These are phyloP conservation scores for Micromussa lordhowensis DNA, from an alignment of 92 coral and sea anemone genomes.

Conservation along the genomic window DNA sequence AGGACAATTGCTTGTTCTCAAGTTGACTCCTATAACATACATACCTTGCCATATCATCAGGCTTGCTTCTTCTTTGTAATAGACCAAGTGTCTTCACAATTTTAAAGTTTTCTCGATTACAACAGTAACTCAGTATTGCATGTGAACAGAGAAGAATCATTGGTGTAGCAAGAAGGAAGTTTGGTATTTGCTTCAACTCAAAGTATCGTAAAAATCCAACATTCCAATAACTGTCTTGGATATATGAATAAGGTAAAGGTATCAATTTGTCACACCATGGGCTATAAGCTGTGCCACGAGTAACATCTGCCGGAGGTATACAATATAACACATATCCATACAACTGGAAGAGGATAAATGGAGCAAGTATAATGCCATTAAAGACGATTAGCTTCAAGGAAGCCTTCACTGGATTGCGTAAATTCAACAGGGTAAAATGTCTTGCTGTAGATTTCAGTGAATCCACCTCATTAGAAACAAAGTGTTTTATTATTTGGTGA, in stretches of 20 bases:
- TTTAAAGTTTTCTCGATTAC: too few species aligned
- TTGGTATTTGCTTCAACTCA: too few species aligned
- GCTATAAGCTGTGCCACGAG: conserved; percentile 9
- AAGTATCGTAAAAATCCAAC: too few species aligned
- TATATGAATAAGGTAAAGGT: too few species aligned
- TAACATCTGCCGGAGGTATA: background rate
- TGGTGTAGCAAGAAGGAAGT: too few species aligned
- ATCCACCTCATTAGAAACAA: conserved; percentile 9
- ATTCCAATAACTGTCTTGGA: too few species aligned
- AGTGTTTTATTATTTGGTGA: conserved; percentile 58
- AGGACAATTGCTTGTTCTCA: background rate
- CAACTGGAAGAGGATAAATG: conserved; percentile 81
- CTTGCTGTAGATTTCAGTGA: background rate
- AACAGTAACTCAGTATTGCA: too few species aligned
- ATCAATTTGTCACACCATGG: conserved; percentile 79
- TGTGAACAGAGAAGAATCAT: too few species aligned
- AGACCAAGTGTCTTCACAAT: conserved; percentile 78
- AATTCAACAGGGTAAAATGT: background rate
- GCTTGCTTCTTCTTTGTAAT: conserved; percentile 25
- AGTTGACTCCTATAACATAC: background rate
- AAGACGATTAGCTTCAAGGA: conserved; percentile 41
- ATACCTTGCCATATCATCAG: conserved; percentile 14
- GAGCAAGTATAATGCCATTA: conserved; percentile 61
- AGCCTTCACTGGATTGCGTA: background rate
- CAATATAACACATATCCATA: conserved; percentile 88